These are phyloP conservation scores for Rhinoraja longicauda DNA, from an alignment of 2,797 vertebrate genomes.

Conservation along the genomic window DNA sequence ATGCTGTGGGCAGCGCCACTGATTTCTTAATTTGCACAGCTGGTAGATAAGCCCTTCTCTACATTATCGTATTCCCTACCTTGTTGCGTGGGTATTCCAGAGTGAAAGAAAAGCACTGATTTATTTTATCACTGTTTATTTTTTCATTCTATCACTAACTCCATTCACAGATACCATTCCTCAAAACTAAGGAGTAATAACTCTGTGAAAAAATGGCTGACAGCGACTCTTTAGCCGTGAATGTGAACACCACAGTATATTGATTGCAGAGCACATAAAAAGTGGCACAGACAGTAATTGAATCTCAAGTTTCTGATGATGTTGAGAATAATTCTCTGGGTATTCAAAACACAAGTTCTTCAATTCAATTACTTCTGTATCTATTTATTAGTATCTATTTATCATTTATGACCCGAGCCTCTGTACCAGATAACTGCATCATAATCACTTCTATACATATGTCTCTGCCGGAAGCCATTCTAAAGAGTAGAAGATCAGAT, in stretches of 20 bases:
- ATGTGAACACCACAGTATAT: slow-evolving; percentile 22
- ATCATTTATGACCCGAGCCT: not conserved
- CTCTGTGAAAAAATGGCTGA: not conserved
- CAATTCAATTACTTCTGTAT: slow-evolving; percentile 11
- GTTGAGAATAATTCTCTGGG: slow-evolving; percentile 28
- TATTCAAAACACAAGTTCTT: slow-evolving; percentile 12
- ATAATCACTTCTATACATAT: not conserved
- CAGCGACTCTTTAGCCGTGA: slow-evolving; percentile 13
- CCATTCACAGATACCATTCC: slow-evolving; percentile 8
- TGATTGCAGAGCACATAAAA: slow-evolving; percentile 20
- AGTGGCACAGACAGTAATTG: slow-evolving; percentile 35
- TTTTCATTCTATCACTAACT: slow-evolving; percentile 12
- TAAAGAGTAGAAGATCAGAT: too few species aligned
- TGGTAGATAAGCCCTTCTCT: not conserved
- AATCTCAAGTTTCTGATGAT: slow-evolving; percentile 33
- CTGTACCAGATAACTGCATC: not conserved
- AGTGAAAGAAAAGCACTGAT: not conserved
- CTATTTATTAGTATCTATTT: slow-evolving; percentile 25
- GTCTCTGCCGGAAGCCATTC: too few species aligned
- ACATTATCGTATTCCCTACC: not conserved
- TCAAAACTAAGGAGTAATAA: slow-evolving; percentile 5
- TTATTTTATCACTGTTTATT: slow-evolving; percentile 10
- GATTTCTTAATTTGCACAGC: too few species aligned
- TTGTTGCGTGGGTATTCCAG: too few species aligned
- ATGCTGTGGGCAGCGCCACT: not conserved